These are phyloP conservation scores for Gracilinanus agilis DNA, from an alignment of 2,113 vertebrate genomes.

Conservation along the genomic window DNA sequence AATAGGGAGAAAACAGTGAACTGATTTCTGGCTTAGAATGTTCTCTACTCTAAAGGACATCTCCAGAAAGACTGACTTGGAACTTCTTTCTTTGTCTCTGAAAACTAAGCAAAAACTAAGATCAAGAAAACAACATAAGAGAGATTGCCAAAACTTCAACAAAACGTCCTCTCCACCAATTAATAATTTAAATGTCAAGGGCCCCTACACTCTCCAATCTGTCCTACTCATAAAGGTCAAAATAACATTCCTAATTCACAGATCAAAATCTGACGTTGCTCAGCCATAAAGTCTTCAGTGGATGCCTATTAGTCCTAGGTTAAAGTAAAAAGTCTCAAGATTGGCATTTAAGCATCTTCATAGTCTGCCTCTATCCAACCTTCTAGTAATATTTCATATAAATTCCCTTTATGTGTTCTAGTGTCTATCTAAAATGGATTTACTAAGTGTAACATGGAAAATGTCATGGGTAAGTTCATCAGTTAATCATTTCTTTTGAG, in stretches of 20 bases:
- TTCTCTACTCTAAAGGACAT: neutral
- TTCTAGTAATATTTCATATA: neutral
- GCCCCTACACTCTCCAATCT: neutral
- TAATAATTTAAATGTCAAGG: neutral
- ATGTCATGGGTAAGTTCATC: neutral
- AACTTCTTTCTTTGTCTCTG: neutral
- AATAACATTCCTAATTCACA: neutral
- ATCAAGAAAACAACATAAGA: neutral
- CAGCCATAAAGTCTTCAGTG: neutral
- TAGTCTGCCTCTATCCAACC: neutral
- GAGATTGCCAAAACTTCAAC: neutral
- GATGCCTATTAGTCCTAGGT: neutral
- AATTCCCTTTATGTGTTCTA: neutral
- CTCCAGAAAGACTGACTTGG: neutral
- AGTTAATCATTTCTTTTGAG: neutral
- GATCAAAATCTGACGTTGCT: neutral
- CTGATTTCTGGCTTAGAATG: neutral
- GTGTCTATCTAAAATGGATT: neutral
- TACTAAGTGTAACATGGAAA: neutral
- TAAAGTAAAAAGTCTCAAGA: neutral
- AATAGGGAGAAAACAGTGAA: neutral
- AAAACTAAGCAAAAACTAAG: neutral
- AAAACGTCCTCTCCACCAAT: neutral
- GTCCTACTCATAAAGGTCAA: neutral
- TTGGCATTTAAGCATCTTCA: neutral